Evolutionary conservation across 2,113 vertebrate genomes (phyloP).

Genomic region (pig (Sus scrofa)): T2T-Sscrofa CM000830.6:99373501-99374000

Average conservation of each 20-base stretch:
- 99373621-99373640: background rate
- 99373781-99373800: constrained; percentile 27
- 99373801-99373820: constrained; percentile 1
- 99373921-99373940: too few species aligned
- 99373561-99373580: too few species aligned
- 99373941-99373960: too few species aligned
- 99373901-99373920: constrained; percentile 31
- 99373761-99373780: constrained; percentile 26
- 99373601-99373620: too few species aligned
- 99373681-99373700: background rate
- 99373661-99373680: background rate
- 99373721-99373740: constrained; percentile 30
- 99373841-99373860: background rate
- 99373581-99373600: too few species aligned
- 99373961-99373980: too few species aligned
- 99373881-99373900: background rate
- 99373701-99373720: background rate
- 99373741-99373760: constrained; percentile 37
- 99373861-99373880: background rate
- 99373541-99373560: too few species aligned
- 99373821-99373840: constrained; percentile 2
- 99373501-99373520: too few species aligned
- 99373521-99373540: too few species aligned
- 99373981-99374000: too few species aligned
- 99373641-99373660: background rate